phyloP scores from a whole-genome alignment of 2,888 invertebrate species.

The Drosophila ustulata region DNA sequence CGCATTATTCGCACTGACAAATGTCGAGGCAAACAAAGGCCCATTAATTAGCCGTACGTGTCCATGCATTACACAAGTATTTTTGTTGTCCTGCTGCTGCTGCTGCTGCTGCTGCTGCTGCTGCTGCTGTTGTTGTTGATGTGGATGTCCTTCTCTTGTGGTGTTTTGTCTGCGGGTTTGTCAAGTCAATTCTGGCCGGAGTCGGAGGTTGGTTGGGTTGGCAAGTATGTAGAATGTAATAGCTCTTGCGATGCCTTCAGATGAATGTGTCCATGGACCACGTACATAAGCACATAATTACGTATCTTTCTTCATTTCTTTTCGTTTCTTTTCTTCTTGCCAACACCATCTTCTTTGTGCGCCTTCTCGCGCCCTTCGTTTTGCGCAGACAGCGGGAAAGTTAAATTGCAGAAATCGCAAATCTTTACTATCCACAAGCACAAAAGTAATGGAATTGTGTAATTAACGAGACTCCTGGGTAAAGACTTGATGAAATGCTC shows the following conservation, averaged over 20 bases:
- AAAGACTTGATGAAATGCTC: conserved; percentile 64
- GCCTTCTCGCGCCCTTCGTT: conserved; percentile 8
- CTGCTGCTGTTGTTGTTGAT: conserved; percentile 9
- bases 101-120: neutral
- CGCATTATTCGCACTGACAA: conserved; percentile 57
- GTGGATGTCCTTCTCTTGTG: conserved; percentile 3
- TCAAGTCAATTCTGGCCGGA: conserved; percentile 24
- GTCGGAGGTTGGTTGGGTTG: no score
- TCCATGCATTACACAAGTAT: conserved; percentile 76
- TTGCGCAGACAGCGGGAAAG: conserved; percentile 60
- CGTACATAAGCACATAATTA: conserved; percentile 67
- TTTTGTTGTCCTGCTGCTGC: conserved; percentile 73
- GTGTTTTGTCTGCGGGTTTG: conserved; percentile 44
- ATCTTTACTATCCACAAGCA: conserved; percentile 69
- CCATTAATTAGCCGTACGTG: conserved; percentile 77
- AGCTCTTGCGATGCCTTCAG: conserved; percentile 75
- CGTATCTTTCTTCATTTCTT: conserved; percentile 41
- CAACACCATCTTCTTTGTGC: neutral
- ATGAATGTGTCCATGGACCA: conserved; percentile 66
- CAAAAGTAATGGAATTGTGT: conserved; percentile 75
- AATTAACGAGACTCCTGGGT: conserved; percentile 74
- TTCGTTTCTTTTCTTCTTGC: no score
- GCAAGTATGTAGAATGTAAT: conserved; percentile 78
- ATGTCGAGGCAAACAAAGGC: conserved; percentile 62
- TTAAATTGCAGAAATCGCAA: conserved; percentile 73